Evolutionary conservation across 1,140 invertebrate species (phyloP), one percentile per base, ranked within the genome.

Genomic region (Oryzaephilus surinamensis): DNA sequence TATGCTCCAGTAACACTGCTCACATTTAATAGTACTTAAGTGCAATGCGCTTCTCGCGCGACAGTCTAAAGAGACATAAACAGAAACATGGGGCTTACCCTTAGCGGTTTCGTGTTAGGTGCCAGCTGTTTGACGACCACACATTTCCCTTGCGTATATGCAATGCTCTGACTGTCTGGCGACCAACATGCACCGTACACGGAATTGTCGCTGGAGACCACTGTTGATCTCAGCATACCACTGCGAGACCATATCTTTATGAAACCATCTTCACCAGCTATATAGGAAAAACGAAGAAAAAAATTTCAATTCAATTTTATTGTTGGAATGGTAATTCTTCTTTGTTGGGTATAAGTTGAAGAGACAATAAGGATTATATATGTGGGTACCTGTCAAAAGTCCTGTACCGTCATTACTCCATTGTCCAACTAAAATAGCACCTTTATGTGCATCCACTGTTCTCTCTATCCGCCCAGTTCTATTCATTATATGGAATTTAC

Each of bases 241-340:
- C 81, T 92, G 17, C 90, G 67, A 3, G 95, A 97, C 94, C 95
- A 99, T 39, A 97, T 82, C 67, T 97, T 97, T 0, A 98, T 76
- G 21, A 78, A 75, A 8, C 95, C 96, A 72, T 99, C 96, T 71
- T 99, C 94, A 1, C 94, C 93, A n/a, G 80, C 91, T 88, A n/a
- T n/a, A n/a, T n/a, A n/a, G 19, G 18, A n/a, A 28, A 27, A 4
- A 37, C 18, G 7, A 28, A 13, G 12, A 14, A 2, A 7, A 24
- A 24, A 24, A 4, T 35, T 24, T n/a, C 20, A n/a, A n/a, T n/a
- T n/a, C n/a, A n/a, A n/a, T n/a, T n/a, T n/a, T n/a, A n/a, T n/a
- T n/a, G n/a, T n/a, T n/a, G n/a, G n/a, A n/a, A n/a, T n/a, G n/a
- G n/a, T n/a, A n/a, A n/a, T n/a, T n/a, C n/a, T n/a, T n/a, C n/a